Percentiles rank a stretch among this genome's conserved stretches.
phyloP scores from a whole-genome alignment of 2,888 invertebrate genomes.

The Synergus laeviventris region DNA sequence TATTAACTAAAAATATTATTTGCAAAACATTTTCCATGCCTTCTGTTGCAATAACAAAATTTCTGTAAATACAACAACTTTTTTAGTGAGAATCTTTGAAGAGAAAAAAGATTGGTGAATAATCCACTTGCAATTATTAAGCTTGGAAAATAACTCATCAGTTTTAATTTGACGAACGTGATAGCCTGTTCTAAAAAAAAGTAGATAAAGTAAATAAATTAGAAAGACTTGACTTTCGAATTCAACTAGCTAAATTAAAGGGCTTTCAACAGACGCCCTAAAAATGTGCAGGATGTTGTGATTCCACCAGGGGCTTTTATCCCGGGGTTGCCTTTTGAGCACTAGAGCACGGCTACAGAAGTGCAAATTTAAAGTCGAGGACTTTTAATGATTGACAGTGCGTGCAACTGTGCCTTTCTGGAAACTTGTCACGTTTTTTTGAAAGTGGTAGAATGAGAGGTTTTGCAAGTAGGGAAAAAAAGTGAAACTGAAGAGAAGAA shows the following conservation, averaged over 20 bases:
- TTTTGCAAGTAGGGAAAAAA: constrained; percentile 33
- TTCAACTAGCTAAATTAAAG: background rate
- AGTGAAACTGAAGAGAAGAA: background rate
- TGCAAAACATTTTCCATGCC: too few species aligned
- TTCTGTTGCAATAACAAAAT: too few species aligned
- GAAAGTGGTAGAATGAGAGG: constrained; percentile 28
- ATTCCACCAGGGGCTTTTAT: background rate
- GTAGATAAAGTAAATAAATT: background rate
- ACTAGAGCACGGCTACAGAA: constrained; percentile 18
- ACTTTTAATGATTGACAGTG: constrained; percentile 28
- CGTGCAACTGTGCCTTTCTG: constrained; percentile 3
- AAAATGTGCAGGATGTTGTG: background rate
- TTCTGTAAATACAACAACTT: too few species aligned
- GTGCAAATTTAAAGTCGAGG: constrained; percentile 10
- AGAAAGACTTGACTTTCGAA: background rate
- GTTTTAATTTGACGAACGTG: background rate
- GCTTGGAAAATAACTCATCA: background rate
- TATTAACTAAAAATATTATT: too few species aligned
- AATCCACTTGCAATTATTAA: too few species aligned
- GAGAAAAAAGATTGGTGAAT: too few species aligned
- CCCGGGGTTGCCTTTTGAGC: background rate
- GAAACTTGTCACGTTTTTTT: background rate
- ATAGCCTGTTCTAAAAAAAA: too few species aligned
- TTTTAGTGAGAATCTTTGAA: too few species aligned
- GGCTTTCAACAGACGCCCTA: background rate